Evolutionary conservation across 2,888 invertebrate species (phyloP), one percentile per base, ranked within the genome.

Genomic region (Oscheius sp.): DNA sequence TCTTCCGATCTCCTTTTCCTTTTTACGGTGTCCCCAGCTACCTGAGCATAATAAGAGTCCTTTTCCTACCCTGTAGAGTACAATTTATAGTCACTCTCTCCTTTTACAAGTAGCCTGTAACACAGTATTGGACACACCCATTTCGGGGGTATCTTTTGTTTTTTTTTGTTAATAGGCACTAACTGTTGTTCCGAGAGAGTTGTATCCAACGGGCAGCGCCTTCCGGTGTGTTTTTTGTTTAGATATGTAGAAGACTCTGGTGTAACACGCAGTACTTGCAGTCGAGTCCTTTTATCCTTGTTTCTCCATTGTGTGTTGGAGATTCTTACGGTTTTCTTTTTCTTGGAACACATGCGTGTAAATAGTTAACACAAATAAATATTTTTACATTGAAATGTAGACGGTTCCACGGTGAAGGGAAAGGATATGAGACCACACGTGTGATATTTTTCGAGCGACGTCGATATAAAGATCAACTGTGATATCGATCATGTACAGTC

Each of bases 181-280:
- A n/a, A 32, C 32, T 54, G 54, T 54, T 54, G 54, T 33, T 59
- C 20, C 28, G 59, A 59, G 59, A 59, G 59, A 41, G 44, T 41
- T 41, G 41, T 59, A 59, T 59, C 59, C 59, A 28, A 59, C 59
- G 59, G 59, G 59, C 41, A 59, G 59, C 50, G 50, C 33, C 33
- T 33, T 38, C 59, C 59, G 59, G 59, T 59, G 41, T 59, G 41
- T 44, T 17, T 41, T 17, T 14, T 59, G n/a, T 54, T 51, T 32
- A 32, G 20, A 54, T 6, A 54, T n/a, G 36, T 32, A 17, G 33
- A 17, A n/a, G n/a, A 32, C 33, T 32, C 54, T 36, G 54, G 54
- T 54, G 54, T 54, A 33, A 54, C 54, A 54, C 54, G 33, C 54
- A 32, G 54, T 54, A 54, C 36, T 54, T 20, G 22, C 20, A 20